Conservation (phyloP, 1,140 invertebrate genomes). For the Oncopeltus fasciatus region DNA sequence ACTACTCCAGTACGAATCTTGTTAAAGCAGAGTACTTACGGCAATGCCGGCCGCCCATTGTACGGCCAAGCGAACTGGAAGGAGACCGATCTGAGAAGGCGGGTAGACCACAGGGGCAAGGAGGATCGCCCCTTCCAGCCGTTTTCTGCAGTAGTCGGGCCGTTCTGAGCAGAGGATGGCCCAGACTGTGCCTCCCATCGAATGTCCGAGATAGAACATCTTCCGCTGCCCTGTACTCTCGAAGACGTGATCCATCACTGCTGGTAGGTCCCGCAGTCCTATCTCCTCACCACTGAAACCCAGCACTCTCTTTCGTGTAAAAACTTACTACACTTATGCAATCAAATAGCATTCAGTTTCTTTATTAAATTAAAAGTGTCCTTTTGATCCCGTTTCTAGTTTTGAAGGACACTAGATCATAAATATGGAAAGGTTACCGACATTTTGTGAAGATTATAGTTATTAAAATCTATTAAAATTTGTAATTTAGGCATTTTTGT, state of each 20-base stretch:
- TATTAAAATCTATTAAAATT: too few relatives aligned
- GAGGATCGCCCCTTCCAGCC: background rate
- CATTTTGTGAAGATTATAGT: too few relatives aligned
- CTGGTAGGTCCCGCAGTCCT: background rate
- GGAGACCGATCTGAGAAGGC: background rate
- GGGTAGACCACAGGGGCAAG: background rate
- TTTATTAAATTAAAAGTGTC: too few relatives aligned
- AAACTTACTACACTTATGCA: too few relatives aligned
- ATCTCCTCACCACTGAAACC: background rate
- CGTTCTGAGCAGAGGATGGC: background rate
- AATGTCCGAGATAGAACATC: background rate
- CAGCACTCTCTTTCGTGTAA: too few relatives aligned
- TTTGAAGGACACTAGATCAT: too few relatives aligned
- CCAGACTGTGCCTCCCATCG: background rate
- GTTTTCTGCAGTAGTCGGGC: background rate
- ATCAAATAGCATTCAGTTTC: too few relatives aligned
- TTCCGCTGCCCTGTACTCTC: background rate
- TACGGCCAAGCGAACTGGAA: background rate
- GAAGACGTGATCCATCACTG: background rate
- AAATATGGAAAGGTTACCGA: too few relatives aligned
- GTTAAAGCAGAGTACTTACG: background rate
- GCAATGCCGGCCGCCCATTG: background rate
- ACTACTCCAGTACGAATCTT: too few relatives aligned
- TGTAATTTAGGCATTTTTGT: too few relatives aligned
- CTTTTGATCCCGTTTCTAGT: too few relatives aligned